These are phyloP conservation scores for Epinotia ramella DNA, from an alignment of 2,888 invertebrate genomes.

Conservation along the genomic window DNA sequence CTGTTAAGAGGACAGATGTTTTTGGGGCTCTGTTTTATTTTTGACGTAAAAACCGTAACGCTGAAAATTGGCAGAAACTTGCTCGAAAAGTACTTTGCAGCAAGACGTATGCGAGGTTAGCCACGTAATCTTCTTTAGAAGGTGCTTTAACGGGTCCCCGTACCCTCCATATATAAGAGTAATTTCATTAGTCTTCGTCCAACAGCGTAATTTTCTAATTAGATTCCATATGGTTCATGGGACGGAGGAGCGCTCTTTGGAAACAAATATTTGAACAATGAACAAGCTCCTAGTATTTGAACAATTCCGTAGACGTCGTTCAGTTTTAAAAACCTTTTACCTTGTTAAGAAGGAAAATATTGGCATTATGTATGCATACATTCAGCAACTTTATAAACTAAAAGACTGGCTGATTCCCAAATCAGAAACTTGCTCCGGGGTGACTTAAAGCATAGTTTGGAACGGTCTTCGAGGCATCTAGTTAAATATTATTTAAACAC, in stretches of 20 bases:
- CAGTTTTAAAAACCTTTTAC: constrained; percentile 18
- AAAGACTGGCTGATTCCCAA: constrained; percentile 9
- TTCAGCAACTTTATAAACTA: constrained; percentile 27
- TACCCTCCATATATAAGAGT: constrained; percentile 25
- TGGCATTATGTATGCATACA: constrained; percentile 20
- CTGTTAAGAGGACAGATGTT: too few species aligned
- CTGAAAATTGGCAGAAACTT: constrained; percentile 12
- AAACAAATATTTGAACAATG: constrained; percentile 26
- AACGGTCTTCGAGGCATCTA: background rate
- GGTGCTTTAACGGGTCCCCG: constrained; percentile 19
- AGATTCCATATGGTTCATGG: constrained; percentile 28
- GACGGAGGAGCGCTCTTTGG: constrained; percentile 7
- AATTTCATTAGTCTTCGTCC: constrained; percentile 36
- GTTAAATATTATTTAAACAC: constrained; percentile 21
- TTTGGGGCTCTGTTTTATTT: background rate
- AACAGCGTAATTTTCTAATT: constrained; percentile 34
- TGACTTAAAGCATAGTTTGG: constrained; percentile 21
- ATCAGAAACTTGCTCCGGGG: constrained; percentile 21
- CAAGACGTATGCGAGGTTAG: constrained; percentile 24
- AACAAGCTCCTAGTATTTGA: constrained; percentile 16
- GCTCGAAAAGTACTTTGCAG: constrained; percentile 10
- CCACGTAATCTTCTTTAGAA: constrained; percentile 28
- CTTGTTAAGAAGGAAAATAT: constrained; percentile 20
- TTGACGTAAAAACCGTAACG: constrained; percentile 1
- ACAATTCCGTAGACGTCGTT: constrained; percentile 1